Conservation (phyloP, 2,797 vertebrate species). For the Onychomys leucogaster region DNA sequence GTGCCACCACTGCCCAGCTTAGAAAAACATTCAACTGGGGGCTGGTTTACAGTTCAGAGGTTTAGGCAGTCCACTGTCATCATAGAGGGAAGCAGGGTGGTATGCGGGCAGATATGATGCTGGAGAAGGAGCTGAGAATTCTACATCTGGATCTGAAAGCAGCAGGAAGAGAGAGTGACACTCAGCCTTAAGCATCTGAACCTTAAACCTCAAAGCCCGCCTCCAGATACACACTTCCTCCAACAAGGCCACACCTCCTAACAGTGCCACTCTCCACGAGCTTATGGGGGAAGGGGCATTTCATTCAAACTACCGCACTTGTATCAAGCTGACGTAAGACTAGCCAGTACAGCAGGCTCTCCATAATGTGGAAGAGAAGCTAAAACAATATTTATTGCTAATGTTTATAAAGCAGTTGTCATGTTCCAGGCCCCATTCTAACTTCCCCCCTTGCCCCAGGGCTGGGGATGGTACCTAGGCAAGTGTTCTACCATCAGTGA, state of each 20-base stretch:
- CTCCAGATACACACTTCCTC: not conserved
- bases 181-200: not conserved
- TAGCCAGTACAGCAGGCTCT: not conserved
- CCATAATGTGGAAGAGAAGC: not conserved
- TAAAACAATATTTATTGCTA: not conserved
- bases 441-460: not conserved
- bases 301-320: not conserved
- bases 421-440: not conserved
- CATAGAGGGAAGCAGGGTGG: not conserved
- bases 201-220: not conserved
- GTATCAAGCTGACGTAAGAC: not conserved
- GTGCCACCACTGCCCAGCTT: not conserved
- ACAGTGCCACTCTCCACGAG: not conserved
- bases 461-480: not conserved
- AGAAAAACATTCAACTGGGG: not conserved
- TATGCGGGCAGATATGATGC: not conserved
- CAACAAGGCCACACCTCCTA: not conserved
- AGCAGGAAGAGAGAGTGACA: not conserved
- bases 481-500: not conserved
- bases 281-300: not conserved
- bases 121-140: not conserved
- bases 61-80: not conserved
- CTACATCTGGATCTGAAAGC: not conserved
- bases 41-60: not conserved
- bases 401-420: not conserved